These are phyloP conservation scores for Ceratina japonica DNA, from an alignment of 1,140 invertebrate species.

Conservation along the genomic window DNA sequence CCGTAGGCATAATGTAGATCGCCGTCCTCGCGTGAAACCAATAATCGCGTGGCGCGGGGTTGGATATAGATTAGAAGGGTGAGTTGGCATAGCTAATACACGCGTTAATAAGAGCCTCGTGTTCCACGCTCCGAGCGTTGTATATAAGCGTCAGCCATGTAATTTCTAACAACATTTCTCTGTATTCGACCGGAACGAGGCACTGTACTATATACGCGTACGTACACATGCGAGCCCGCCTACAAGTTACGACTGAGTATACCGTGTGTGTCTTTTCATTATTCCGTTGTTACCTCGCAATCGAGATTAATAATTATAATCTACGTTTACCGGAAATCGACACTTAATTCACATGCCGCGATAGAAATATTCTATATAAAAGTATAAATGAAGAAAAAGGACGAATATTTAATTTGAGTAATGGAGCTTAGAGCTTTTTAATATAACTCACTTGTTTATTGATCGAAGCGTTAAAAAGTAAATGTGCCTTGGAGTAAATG, in stretches of 20 bases:
- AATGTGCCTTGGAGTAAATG: too few relatives aligned
- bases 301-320: too few relatives aligned
- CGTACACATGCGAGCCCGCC: constrained; percentile 61
- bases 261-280: constrained; percentile 43
- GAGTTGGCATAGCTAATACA: constrained; percentile 76
- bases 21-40: constrained; percentile 75
- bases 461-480: too few relatives aligned
- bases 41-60: constrained; percentile 74
- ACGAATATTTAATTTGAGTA: too few relatives aligned
- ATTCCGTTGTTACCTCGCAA: too few relatives aligned
- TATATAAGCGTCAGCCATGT: constrained; percentile 72
- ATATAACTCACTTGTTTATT: too few relatives aligned
- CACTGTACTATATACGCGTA: constrained; percentile 6
- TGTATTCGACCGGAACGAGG: constrained; percentile 69
- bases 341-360: too few relatives aligned
- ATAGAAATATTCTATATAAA: too few relatives aligned
- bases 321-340: too few relatives aligned
- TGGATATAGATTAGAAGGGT: constrained; percentile 77
- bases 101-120: constrained; percentile 75
- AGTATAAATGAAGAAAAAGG: too few relatives aligned
- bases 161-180: constrained; percentile 76
- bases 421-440: too few relatives aligned
- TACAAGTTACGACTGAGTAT: constrained; percentile 62
- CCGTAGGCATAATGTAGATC: constrained; percentile 73
- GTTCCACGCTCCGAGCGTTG: constrained; percentile 69